Percentiles rank a stretch among this genome's conserved stretches.
These are phyloP conservation scores for Drosophila erecta DNA, from an alignment of 1,140 invertebrate species.

Conservation along the genomic window DNA sequence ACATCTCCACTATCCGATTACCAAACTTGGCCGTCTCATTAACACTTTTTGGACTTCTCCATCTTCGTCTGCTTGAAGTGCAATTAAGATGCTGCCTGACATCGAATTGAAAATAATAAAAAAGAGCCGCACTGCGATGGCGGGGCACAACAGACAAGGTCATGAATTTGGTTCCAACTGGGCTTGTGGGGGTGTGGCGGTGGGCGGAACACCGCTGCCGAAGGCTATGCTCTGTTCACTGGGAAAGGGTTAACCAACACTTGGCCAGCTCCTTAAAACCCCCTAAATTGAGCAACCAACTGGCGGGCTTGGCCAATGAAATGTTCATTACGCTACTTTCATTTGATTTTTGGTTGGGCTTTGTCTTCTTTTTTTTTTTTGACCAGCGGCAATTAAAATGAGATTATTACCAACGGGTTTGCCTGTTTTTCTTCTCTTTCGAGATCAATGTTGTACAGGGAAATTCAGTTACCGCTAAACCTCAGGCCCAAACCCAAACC, in stretches of 20 bases:
- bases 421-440: conserved; percentile 21
- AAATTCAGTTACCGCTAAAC: conserved; percentile 53
- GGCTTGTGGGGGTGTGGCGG: conserved; percentile 12
- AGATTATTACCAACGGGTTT: conserved; percentile 61
- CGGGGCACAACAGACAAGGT: conserved; percentile 50
- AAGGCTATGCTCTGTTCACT: conserved; percentile 16
- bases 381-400: conserved; percentile 70
- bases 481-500: conserved; percentile 8
- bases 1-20: conserved; percentile 58
- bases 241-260: conserved; percentile 3
- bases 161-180: conserved; percentile 30
- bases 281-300: conserved; percentile 17
- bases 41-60: conserved; percentile 43
- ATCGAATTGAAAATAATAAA: conserved; percentile 5
- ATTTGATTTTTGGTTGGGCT: conserved; percentile 36
- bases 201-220: conserved; percentile 13
- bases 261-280: background rate
- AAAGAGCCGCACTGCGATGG: background rate
- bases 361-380: conserved; percentile 27
- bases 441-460: conserved; percentile 29
- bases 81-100: conserved; percentile 38
- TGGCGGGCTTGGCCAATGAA: conserved; percentile 43
- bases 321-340: conserved; percentile 43
- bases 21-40: conserved; percentile 50
- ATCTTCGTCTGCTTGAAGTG: conserved; percentile 27